Evolutionary conservation across 2,888 invertebrate species (phyloP).

Genomic region (Limenitis camilla): DNA sequence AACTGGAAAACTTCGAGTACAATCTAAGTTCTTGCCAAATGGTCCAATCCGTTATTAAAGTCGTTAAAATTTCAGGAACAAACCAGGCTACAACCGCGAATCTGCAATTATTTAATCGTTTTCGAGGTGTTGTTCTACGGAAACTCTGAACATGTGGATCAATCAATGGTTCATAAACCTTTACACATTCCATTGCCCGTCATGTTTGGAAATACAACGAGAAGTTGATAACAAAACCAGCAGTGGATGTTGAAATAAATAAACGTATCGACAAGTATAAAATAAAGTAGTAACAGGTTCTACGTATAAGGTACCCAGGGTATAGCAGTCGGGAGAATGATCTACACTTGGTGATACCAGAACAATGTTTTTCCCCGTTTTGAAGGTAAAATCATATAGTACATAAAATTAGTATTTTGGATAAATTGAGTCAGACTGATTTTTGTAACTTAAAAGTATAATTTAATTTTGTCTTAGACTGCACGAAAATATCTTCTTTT

Average conservation of each 20-base stretch:
- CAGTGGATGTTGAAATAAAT: constrained; percentile 31
- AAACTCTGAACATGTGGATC: constrained; percentile 32
- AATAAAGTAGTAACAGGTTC: constrained; percentile 37
- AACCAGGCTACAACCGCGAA: constrained; percentile 49
- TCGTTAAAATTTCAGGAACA: constrained; percentile 55
- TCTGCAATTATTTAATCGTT: constrained; percentile 67
- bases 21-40: constrained; percentile 53
- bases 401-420: background rate
- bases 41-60: constrained; percentile 39
- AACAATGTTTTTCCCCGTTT: constrained; percentile 28
- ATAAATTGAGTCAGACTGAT: no score
- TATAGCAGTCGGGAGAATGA: constrained; percentile 59
- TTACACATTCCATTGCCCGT: background rate
- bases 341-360: constrained; percentile 44
- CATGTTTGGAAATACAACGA: background rate
- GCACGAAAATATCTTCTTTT: no score
- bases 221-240: constrained; percentile 19
- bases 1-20: constrained; percentile 11
- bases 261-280: constrained; percentile 25
- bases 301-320: constrained; percentile 61
- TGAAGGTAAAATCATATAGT: constrained; percentile 10
- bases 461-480: no score
- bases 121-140: constrained; percentile 59
- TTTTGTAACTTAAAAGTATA: no score
- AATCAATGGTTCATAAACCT: background rate